Evolutionary conservation across 2,113 vertebrate genomes (phyloP).

Genomic region (Myotis davidii): DNA sequence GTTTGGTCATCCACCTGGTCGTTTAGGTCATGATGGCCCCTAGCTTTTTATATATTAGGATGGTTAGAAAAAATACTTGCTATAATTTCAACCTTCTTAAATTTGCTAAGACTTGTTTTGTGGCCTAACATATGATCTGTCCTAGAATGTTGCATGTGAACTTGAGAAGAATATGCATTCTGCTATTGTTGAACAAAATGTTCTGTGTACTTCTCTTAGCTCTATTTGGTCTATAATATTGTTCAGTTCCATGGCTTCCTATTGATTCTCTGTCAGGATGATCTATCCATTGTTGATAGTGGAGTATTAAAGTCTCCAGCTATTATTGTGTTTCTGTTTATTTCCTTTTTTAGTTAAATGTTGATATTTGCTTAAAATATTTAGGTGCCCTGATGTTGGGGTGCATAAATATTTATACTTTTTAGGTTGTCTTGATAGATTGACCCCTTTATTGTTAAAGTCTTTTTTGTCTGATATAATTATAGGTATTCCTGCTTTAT

Average conservation of each 20-base stretch:
- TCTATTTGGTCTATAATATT: not conserved
- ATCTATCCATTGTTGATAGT: not conserved
- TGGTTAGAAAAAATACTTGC: not conserved
- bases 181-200: not conserved
- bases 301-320: not conserved
- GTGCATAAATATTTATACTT: not conserved
- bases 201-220: not conserved
- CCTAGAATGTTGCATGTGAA: not conserved
- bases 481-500: not conserved
- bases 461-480: not conserved
- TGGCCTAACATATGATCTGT: not conserved
- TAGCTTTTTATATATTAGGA: too few relatives aligned
- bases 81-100: not conserved
- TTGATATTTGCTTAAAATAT: not conserved
- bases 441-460: not conserved
- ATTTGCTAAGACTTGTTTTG: not conserved
- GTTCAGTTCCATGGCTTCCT: not conserved
- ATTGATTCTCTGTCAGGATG: not conserved
- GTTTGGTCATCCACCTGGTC: too few relatives aligned
- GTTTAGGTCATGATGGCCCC: too few relatives aligned
- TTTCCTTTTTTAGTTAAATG: not conserved
- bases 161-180: not conserved
- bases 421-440: not conserved
- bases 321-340: not conserved
- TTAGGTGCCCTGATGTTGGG: not conserved